phyloP scores from a whole-genome alignment of 2,113 vertebrate genomes.

The Spheniscus mendiculus region DNA sequence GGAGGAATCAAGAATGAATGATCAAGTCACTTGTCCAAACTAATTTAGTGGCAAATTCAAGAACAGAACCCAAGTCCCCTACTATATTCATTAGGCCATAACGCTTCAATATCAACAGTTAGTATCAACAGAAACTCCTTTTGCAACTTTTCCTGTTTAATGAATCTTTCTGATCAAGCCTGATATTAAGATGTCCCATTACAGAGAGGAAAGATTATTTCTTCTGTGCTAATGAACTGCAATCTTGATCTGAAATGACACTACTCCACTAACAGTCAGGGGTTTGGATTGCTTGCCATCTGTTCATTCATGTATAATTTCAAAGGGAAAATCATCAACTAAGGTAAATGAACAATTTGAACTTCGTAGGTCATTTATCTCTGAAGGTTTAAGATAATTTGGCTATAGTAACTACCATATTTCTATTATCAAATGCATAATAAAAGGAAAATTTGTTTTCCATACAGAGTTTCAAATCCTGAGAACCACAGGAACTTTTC shows the following conservation, averaged over 20 bases:
- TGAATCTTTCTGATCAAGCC: constrained; percentile 13
- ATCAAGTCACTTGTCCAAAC: neutral
- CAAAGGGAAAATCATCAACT: constrained; percentile 15
- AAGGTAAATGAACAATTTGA: constrained; percentile 31
- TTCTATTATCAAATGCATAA: neutral
- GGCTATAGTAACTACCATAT: neutral
- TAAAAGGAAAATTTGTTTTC: neutral
- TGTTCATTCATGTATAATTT: constrained; percentile 30
- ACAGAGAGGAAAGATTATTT: constrained; percentile 20
- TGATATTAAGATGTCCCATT: neutral
- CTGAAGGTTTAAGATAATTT: neutral
- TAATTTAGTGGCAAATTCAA: neutral
- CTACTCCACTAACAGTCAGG: neutral
- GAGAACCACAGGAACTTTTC: neutral
- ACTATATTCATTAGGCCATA: neutral
- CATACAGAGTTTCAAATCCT: neutral
- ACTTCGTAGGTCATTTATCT: constrained; percentile 24
- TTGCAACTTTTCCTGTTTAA: neutral
- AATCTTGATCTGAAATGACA: constrained; percentile 38
- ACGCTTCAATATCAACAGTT: neutral
- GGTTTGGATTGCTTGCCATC: constrained; percentile 21
- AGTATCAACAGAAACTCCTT: neutral
- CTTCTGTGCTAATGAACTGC: constrained; percentile 17
- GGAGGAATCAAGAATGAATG: neutral
- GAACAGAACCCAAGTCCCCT: neutral